Evolutionary conservation across 2,797 vertebrate species (phyloP).

Genomic region (Cossypha dichroa): DNA sequence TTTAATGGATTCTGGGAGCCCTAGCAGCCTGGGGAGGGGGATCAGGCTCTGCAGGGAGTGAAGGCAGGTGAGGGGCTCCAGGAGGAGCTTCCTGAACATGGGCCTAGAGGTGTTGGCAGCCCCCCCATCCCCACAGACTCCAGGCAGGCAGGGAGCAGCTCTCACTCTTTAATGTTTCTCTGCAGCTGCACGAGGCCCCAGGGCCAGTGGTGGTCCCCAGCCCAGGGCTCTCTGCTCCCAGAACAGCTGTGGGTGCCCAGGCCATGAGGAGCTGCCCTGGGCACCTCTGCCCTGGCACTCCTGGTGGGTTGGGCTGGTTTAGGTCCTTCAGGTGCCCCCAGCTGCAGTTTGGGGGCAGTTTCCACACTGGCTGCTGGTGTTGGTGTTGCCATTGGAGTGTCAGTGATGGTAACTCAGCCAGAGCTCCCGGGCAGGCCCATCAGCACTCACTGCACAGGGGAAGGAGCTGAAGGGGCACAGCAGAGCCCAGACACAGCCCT

Average conservation of each 20-base stretch:
- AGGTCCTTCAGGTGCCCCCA: accelerated
- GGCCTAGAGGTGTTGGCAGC: neutral
- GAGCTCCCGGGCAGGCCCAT: accelerated
- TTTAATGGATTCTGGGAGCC: neutral
- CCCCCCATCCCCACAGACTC: neutral
- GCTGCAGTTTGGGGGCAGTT: neutral
- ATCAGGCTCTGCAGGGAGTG: neutral
- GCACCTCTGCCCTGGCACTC: neutral
- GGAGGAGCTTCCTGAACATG: neutral
- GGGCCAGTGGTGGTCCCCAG: neutral
- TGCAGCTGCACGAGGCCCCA: neutral
- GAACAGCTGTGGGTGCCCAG: accelerated
- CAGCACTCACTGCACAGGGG: accelerated
- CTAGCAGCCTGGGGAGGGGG: neutral
- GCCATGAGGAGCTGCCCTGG: neutral
- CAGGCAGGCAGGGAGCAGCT: neutral
- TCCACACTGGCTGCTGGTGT: accelerated
- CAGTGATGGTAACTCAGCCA: neutral
- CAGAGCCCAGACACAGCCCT: accelerated
- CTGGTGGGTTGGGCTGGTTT: accelerated
- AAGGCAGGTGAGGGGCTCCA: neutral
- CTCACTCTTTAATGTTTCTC: neutral
- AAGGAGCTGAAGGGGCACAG: neutral
- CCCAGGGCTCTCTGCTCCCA: neutral
- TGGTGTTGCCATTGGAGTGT: neutral